These are phyloP conservation scores for Lepeophtheirus nordmannii DNA, from an alignment of 2,888 invertebrate genomes.

Conservation along the genomic window DNA sequence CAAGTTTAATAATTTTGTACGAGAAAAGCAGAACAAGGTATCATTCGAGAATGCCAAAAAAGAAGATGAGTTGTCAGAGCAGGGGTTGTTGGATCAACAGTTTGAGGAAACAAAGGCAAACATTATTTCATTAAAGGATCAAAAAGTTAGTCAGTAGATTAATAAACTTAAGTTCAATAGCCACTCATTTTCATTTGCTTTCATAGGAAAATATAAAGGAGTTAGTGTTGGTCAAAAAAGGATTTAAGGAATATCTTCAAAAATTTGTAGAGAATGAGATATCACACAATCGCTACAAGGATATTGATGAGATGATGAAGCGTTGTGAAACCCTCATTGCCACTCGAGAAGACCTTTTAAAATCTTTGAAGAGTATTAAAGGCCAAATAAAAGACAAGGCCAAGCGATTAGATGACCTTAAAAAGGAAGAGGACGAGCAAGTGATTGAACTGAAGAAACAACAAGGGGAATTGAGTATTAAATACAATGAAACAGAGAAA, in stretches of 20 bases:
- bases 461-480: not conserved
- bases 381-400: not conserved
- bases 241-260: not conserved
- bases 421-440: constrained; percentile 6
- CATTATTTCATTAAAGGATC: not conserved
- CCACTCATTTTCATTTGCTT: no score
- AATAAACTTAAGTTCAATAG: no score
- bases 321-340: constrained; percentile 12
- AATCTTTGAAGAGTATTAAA: not conserved
- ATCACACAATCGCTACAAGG: constrained; percentile 11
- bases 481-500: not conserved
- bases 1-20: constrained; percentile 16
- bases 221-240: not conserved
- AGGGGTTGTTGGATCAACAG: not conserved
- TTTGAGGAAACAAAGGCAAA: not conserved
- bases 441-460: not conserved
- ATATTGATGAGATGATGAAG: constrained; percentile 21
- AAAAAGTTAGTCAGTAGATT: not conserved
- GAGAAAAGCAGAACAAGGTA: constrained; percentile 17
- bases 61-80: not conserved
- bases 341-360: constrained; percentile 8
- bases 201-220: no score
- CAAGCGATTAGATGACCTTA: not conserved
- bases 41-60: not conserved
- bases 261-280: not conserved